phyloP scores from a whole-genome alignment of 2,797 vertebrate species.

The Pipistrellus kuhlii region DNA sequence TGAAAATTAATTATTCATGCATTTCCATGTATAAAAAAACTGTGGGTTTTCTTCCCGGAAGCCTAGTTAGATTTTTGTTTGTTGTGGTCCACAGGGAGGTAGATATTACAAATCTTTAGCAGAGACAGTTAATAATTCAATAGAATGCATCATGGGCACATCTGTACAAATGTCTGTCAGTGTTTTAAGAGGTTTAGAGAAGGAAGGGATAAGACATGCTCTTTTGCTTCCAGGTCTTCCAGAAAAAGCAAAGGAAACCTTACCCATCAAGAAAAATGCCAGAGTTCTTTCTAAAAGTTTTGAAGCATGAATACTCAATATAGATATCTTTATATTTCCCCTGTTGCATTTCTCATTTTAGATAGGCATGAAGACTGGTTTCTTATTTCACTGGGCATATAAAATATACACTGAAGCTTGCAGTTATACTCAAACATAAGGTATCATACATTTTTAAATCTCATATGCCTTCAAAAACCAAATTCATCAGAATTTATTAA shows the following conservation, averaged over 20 bases:
- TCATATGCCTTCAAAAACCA: slow-evolving; percentile 49
- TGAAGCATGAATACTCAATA: slow-evolving; percentile 37
- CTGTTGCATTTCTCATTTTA: slow-evolving; percentile 74
- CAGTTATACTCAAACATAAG: slow-evolving; percentile 61
- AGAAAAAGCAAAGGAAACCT: slow-evolving; percentile 56
- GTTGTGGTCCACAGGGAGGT: slow-evolving; percentile 39
- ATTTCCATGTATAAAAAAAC: slow-evolving; percentile 43
- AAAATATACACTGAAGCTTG: slow-evolving; percentile 46
- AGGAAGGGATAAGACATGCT: neutral
- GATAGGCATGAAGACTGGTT: slow-evolving; percentile 74
- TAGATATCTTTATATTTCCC: slow-evolving; percentile 32
- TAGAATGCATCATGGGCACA: neutral
- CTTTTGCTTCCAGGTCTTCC: slow-evolving; percentile 37
- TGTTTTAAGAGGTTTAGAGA: slow-evolving; percentile 71
- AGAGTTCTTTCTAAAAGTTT: slow-evolving; percentile 4
- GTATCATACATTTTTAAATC: slow-evolving; percentile 42
- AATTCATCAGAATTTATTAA: slow-evolving; percentile 64
- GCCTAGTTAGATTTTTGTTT: slow-evolving; percentile 41
- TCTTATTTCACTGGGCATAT: slow-evolving; percentile 64
- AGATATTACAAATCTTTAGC: slow-evolving; percentile 29
- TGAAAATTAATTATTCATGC: slow-evolving; percentile 52
- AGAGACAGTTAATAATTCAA: slow-evolving; percentile 68
- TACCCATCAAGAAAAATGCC: slow-evolving; percentile 54
- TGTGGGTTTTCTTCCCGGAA: neutral
- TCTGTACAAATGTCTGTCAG: slow-evolving; percentile 59